Base-by-base conservation (phyloP, 2,797 vertebrate species). In the Acanthiza pusilla region DNA sequence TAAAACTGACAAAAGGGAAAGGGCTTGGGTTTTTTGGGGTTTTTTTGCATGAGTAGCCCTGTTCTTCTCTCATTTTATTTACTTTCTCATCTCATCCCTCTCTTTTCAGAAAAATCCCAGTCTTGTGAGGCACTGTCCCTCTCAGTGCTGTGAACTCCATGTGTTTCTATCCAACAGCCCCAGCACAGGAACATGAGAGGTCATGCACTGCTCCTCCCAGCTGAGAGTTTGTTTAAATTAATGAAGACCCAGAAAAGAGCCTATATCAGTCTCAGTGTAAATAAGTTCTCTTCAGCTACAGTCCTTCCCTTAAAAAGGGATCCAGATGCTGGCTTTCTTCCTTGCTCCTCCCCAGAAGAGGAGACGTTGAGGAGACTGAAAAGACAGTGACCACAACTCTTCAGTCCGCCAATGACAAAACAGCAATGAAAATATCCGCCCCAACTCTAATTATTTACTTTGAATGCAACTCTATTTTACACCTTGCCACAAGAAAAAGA, bases 241-340 rank as follows among this genome's bases (percentile, higher is more conserved):
- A 68, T 42, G 72, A 85, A 74, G 50, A 77, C 65, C 27, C 18
- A 85, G 45, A 54, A 83, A 77, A 87, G n/a, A 32, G 61, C 16
- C 53, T 65, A 0, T 63, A 87, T 83, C 65, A 72, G 53, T 22
- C 86, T 47, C 65, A 80, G 72, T 45, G 38, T 67, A 95, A 96
- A 73, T 94, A 93, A 87, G 43, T 60, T 71, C 60, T 88, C 63
- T 71, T 93, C 75, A 85, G 40, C 60, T 62, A 61, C 11, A 1
- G 61, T 45, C 72, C 45, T 91, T 89, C 53, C 89, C 91, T 92
- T 96, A 92, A 83, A 84, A 93, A 95, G 88, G 51, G 82, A 92
- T 87, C 53, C 25, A 74, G 29, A 79, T 50, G 67, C 54, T 89
- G 66, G 43, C 54, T 74, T 77, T 67, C 61, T 67, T 74, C 48